Conservation (phyloP, 1,140 invertebrate genomes). For the Lordiphosa stackelbergi region DNA sequence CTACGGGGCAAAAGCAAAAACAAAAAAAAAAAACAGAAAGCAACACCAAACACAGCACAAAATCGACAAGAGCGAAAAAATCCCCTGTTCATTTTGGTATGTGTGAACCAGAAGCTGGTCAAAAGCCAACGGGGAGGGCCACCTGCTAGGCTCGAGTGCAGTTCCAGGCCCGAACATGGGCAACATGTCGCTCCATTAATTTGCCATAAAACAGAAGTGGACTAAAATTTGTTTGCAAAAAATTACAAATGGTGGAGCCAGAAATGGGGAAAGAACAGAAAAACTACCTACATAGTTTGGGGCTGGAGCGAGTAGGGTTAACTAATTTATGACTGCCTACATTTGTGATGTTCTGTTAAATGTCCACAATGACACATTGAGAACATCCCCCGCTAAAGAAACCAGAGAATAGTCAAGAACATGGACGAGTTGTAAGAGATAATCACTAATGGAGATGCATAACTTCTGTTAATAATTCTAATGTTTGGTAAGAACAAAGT, state of each 20-base stretch:
- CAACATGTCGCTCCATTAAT: slow-evolving; percentile 75
- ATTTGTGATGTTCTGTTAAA: slow-evolving; percentile 68
- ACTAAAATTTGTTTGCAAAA: slow-evolving; percentile 74
- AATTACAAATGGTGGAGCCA: slow-evolving; percentile 63
- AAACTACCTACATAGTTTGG: background rate
- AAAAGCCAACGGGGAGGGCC: slow-evolving; percentile 21
- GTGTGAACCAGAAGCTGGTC: slow-evolving; percentile 47
- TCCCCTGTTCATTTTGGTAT: slow-evolving; percentile 64
- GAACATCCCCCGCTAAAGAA: slow-evolving; percentile 12
- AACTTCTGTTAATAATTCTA: too few species aligned
- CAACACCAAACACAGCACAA: slow-evolving; percentile 37
- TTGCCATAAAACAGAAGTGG: slow-evolving; percentile 76
- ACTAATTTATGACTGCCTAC: slow-evolving; percentile 59
- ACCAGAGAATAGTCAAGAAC: too few species aligned
- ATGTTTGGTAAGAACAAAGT: too few species aligned
- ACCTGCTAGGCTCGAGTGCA: slow-evolving; percentile 65
- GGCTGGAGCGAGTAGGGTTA: slow-evolving; percentile 17
- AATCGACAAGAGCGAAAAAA: slow-evolving; percentile 46
- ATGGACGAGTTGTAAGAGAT: too few species aligned
- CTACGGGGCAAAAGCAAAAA: slow-evolving; percentile 36
- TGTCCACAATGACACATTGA: slow-evolving; percentile 64
- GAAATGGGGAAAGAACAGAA: slow-evolving; percentile 10
- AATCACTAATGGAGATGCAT: too few species aligned
- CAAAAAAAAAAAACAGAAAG: slow-evolving; percentile 49
- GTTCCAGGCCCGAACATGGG: slow-evolving; percentile 55